A percentile compares a stretch with the other conserved stretches of the same genome.
Conservation (phyloP, 2,797 vertebrate species). For the Arnoldichthys spilopterus region DNA sequence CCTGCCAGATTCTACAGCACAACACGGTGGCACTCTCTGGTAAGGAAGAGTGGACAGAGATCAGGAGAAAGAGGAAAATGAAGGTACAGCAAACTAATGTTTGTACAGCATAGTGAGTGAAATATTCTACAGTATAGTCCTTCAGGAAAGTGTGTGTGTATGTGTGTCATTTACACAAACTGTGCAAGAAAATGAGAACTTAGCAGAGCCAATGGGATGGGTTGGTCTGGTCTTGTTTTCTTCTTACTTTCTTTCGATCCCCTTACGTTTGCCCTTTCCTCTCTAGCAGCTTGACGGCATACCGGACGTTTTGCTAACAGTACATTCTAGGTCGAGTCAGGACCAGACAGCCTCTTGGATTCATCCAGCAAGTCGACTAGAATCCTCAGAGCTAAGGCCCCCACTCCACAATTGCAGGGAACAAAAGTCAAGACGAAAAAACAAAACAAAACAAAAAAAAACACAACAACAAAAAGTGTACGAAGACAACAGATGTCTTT, state of each 20-base stretch:
- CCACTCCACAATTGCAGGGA: constrained; percentile 46
- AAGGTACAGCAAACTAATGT: constrained; percentile 48
- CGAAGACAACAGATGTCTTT: constrained; percentile 61
- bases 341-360: constrained; percentile 47
- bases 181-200: constrained; percentile 57
- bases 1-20: constrained; percentile 42
- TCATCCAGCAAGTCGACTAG: constrained; percentile 45
- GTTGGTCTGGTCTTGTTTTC: constrained; percentile 33
- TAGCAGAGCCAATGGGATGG: constrained; percentile 31
- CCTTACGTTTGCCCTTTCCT: constrained; percentile 36
- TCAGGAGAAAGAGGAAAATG: constrained; percentile 2
- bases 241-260: constrained; percentile 2
- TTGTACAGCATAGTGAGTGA: constrained; percentile 56
- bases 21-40: constrained; percentile 30
- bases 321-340: constrained; percentile 77
- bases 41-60: constrained; percentile 14
- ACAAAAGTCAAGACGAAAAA: constrained; percentile 17
- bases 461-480: constrained; percentile 19
- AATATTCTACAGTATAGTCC: constrained; percentile 53
- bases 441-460: constrained; percentile 21
- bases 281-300: constrained; percentile 71
- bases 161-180: constrained; percentile 26
- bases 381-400: constrained; percentile 50
- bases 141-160: constrained; percentile 25
- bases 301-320: constrained; percentile 59